Conservation (phyloP, 2,888 invertebrate species). For the Phengaris arion region DNA sequence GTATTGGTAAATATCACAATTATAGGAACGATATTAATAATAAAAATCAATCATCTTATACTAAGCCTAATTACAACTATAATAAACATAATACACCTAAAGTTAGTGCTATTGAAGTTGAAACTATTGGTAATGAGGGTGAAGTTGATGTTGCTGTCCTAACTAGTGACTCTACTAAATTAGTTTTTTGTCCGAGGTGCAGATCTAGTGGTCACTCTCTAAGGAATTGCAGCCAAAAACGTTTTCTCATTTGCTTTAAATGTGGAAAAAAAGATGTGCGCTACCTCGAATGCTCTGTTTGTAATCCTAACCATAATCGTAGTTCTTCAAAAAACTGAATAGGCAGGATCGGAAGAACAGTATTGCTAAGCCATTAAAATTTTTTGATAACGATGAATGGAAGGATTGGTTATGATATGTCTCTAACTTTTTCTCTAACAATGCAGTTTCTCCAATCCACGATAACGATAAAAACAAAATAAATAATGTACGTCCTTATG, state of each 20-base stretch:
- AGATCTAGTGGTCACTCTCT: slow-evolving; percentile 32
- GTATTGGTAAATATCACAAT: too few species aligned
- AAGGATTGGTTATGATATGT: slow-evolving; percentile 34
- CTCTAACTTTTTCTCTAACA: background rate
- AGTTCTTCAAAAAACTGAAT: slow-evolving; percentile 38
- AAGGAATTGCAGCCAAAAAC: too few species aligned
- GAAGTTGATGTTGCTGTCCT: slow-evolving; percentile 4
- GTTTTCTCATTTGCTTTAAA: too few species aligned
- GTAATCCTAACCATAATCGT: too few species aligned
- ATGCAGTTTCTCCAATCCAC: background rate
- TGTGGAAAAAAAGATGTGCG: too few species aligned
- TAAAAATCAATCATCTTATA: too few species aligned
- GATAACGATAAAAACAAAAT: background rate
- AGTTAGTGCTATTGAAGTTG: slow-evolving; percentile 33
- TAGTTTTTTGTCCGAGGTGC: slow-evolving; percentile 35
- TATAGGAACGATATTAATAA: too few species aligned
- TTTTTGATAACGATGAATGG: slow-evolving; percentile 32
- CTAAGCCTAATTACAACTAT: background rate
- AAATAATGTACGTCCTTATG: too few species aligned
- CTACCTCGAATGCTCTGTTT: too few species aligned
- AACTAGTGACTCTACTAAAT: background rate
- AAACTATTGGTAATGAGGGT: slow-evolving; percentile 19
- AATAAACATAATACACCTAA: slow-evolving; percentile 7
- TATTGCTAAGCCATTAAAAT: background rate
- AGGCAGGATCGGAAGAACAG: slow-evolving; percentile 29